Percentiles rank a stretch among this genome's conserved stretches.
These are phyloP conservation scores for Mustela nigripes DNA, from an alignment of 2,113 vertebrate genomes.

Conservation along the genomic window DNA sequence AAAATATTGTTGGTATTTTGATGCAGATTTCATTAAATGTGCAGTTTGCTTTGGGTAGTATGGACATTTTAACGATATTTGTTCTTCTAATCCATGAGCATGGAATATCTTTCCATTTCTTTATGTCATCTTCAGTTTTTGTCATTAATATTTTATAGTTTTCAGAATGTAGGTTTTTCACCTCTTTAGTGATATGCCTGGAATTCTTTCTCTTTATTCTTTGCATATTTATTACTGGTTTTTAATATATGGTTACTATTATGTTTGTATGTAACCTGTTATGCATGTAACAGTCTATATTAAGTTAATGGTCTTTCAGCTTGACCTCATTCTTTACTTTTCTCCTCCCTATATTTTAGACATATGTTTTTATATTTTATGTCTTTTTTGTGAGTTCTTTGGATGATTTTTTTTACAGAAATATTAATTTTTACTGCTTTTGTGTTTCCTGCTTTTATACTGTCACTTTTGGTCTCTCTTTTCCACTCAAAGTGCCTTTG, in stretches of 20 bases:
- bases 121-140: background rate
- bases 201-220: background rate
- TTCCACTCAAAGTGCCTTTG: background rate
- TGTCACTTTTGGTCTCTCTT: background rate
- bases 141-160: background rate
- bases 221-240: background rate
- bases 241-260: background rate
- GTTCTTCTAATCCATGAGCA: background rate
- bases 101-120: background rate
- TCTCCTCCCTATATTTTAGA: background rate
- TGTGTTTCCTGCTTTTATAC: background rate
- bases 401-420: background rate
- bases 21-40: background rate
- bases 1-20: background rate
- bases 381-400: background rate
- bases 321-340: background rate
- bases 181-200: background rate
- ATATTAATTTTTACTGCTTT: background rate
- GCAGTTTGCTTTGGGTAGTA: background rate
- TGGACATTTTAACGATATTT: background rate
- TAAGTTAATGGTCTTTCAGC: background rate
- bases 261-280: background rate
- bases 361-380: background rate
- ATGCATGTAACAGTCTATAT: background rate
- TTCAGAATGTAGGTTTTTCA: background rate